Percentiles rank a stretch among this genome's conserved stretches.
phyloP scores from a whole-genome alignment of 2,113 vertebrate genomes.

The Tragelaphus scriptus region DNA sequence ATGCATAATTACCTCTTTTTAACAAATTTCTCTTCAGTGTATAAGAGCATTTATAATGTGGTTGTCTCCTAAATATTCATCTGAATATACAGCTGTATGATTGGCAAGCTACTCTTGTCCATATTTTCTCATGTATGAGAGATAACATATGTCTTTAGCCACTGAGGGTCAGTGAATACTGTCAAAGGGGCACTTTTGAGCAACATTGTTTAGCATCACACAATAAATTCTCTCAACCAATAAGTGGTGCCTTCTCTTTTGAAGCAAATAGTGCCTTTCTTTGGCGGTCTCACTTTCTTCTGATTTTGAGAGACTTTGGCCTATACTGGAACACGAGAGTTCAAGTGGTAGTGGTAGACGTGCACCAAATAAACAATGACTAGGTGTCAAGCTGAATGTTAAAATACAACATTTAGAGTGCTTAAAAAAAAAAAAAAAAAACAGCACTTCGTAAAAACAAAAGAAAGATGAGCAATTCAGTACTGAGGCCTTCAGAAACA shows the following conservation, averaged over 20 bases:
- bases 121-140: background rate
- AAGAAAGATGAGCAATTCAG: background rate
- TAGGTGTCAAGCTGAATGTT: background rate
- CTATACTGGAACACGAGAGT: background rate
- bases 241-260: background rate
- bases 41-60: background rate
- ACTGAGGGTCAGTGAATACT: background rate
- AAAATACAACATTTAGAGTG: background rate
- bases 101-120: background rate
- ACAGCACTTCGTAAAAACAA: background rate
- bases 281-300: background rate
- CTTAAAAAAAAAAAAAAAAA: background rate
- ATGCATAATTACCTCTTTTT: background rate
- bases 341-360: accelerated
- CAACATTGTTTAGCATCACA: background rate
- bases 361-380: background rate
- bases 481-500: background rate
- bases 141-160: background rate
- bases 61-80: background rate
- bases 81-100: background rate
- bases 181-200: background rate
- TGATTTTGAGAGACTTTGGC: background rate
- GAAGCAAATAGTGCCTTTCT: background rate
- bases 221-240: background rate
- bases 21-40: background rate